These are phyloP conservation scores for Atta texana DNA, from an alignment of 1,140 invertebrate species.

Conservation along the genomic window DNA sequence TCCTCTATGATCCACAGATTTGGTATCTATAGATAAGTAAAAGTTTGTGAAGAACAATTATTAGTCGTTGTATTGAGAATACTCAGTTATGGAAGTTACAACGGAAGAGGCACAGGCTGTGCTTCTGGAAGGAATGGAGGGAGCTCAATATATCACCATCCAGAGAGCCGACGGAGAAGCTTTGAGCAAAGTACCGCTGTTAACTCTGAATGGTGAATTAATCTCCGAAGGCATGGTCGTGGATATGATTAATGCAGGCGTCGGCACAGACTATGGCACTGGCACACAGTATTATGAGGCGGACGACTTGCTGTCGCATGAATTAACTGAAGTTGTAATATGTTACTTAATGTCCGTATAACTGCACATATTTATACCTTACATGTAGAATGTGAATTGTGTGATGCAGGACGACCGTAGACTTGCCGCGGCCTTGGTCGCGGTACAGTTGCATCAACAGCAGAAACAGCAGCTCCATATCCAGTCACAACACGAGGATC, in stretches of 20 bases:
- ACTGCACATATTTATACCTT: slow-evolving; percentile 43
- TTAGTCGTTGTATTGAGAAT: neutral
- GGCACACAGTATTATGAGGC: slow-evolving; percentile 85
- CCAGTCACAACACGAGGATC: slow-evolving; percentile 79
- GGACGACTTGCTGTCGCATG: slow-evolving; percentile 84
- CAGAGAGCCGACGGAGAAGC: slow-evolving; percentile 84
- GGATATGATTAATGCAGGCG: slow-evolving; percentile 84
- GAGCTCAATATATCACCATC: slow-evolving; percentile 85
- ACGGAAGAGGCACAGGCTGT: slow-evolving; percentile 83
- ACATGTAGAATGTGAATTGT: slow-evolving; percentile 46
- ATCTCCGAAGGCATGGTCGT: slow-evolving; percentile 86
- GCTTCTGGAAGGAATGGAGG: slow-evolving; percentile 84
- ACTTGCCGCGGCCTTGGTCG: slow-evolving; percentile 86
- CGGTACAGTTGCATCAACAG: slow-evolving; percentile 86
- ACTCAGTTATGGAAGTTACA: slow-evolving; percentile 80
- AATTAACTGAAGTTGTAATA: slow-evolving; percentile 82
- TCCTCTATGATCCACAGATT: slow-evolving; percentile 19
- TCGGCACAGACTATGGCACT: slow-evolving; percentile 81
- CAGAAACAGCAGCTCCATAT: slow-evolving; percentile 84
- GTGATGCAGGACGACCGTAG: slow-evolving; percentile 85
- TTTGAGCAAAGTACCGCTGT: slow-evolving; percentile 82
- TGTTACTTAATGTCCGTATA: neutral
- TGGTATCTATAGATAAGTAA: slow-evolving; percentile 33
- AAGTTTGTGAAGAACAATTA: slow-evolving; percentile 16
- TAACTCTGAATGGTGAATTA: slow-evolving; percentile 83